Evolutionary conservation across 1,140 invertebrate species (phyloP).

Genomic region (Glossosoma conforme): DNA sequence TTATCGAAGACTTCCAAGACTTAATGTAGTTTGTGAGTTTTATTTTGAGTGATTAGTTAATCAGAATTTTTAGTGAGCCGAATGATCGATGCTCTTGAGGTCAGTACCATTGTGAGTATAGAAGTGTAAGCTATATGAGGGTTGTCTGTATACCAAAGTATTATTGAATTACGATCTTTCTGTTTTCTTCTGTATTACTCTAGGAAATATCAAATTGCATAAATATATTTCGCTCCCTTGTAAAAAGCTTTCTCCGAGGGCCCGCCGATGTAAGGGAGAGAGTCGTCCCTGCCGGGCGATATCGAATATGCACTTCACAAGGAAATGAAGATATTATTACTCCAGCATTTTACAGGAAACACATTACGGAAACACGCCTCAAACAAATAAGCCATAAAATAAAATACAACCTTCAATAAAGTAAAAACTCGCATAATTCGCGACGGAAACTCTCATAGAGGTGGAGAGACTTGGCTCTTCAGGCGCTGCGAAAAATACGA

Average conservation of each 20-base stretch:
- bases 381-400: slow-evolving; percentile 5
- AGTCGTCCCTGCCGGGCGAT: neutral
- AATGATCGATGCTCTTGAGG: no score
- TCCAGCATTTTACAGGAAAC: neutral
- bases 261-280: neutral
- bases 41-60: no score
- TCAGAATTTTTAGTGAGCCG: no score
- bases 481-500: neutral
- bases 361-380: slow-evolving; percentile 1
- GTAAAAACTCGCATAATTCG: slow-evolving; percentile 2
- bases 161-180: no score
- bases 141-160: no score
- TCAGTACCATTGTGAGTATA: no score
- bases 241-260: neutral
- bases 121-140: no score
- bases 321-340: neutral
- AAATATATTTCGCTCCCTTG: no score
- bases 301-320: slow-evolving; percentile 1
- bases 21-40: no score
- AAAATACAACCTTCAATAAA: neutral
- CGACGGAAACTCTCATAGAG: slow-evolving; percentile 1
- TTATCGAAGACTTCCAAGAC: no score
- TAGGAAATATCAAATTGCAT: no score
- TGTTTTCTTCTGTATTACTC: no score
- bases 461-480: neutral